A percentile compares a stretch with the other conserved stretches of the same genome.
These are phyloP conservation scores for Drosophila recens DNA, from an alignment of 2,888 invertebrate species.

Conservation along the genomic window DNA sequence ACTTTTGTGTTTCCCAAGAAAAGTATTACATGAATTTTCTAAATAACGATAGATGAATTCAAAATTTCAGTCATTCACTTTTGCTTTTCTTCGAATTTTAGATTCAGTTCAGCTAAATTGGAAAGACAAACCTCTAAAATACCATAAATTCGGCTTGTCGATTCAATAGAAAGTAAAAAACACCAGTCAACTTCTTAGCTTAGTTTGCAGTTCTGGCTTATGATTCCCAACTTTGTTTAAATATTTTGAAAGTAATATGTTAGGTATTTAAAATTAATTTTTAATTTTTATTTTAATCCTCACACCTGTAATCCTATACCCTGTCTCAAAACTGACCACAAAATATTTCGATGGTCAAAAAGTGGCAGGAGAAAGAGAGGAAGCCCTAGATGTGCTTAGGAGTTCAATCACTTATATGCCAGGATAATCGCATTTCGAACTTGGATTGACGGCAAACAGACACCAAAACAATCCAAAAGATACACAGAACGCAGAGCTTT, in stretches of 20 bases:
- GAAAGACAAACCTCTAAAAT: no score
- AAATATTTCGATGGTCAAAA: conserved; percentile 26
- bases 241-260: not conserved
- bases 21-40: no score
- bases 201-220: not conserved
- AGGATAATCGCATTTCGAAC: conserved; percentile 49
- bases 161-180: no score
- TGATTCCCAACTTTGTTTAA: not conserved
- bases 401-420: conserved; percentile 28
- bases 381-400: conserved; percentile 47
- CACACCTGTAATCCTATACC: not conserved
- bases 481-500: conserved; percentile 1
- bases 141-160: no score
- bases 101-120: no score
- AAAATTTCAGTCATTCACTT: no score
- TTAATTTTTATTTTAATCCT: not conserved
- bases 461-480: not conserved
- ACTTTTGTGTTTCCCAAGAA: no score
- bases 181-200: not conserved
- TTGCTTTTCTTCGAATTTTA: no score
- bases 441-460: conserved; percentile 19
- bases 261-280: not conserved
- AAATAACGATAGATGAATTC: no score
- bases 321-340: conserved; percentile 19
- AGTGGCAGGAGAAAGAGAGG: conserved; percentile 1